These are phyloP conservation scores for Chymomyza amoena DNA, from an alignment of 2,888 invertebrate genomes.

Conservation along the genomic window DNA sequence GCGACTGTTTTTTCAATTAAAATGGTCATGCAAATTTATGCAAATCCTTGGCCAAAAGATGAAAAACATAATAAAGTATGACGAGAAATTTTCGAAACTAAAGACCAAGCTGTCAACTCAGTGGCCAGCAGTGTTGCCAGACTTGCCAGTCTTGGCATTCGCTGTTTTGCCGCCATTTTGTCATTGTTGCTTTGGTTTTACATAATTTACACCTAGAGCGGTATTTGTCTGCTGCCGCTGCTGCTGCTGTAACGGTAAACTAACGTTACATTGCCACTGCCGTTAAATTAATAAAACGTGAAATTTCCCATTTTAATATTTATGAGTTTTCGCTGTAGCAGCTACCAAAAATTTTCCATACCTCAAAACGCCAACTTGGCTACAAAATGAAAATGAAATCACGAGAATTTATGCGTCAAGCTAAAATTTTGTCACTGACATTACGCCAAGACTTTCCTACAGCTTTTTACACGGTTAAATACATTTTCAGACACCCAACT, in stretches of 20 bases:
- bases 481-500: constrained; percentile 15
- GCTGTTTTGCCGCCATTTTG: constrained; percentile 40
- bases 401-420: neutral
- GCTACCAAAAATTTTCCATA: neutral
- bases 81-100: neutral
- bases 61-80: neutral
- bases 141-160: constrained; percentile 10
- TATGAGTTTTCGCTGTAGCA: constrained; percentile 57
- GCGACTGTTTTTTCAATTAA: constrained; percentile 63
- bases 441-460: constrained; percentile 3
- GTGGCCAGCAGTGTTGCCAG: constrained; percentile 39
- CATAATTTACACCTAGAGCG: constrained; percentile 58
- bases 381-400: neutral
- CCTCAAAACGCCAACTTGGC: neutral
- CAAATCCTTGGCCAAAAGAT: constrained; percentile 65
- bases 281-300: constrained; percentile 73
- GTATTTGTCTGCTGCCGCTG: constrained; percentile 12
- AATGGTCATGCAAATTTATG: constrained; percentile 67
- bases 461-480: constrained; percentile 33
- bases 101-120: constrained; percentile 15
- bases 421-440: constrained; percentile 19
- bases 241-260: constrained; percentile 40
- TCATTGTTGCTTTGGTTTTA: constrained; percentile 50
- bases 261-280: constrained; percentile 60
- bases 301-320: constrained; percentile 75